These are phyloP conservation scores for Apis laboriosa DNA, from an alignment of 1,140 invertebrate genomes.

Conservation along the genomic window DNA sequence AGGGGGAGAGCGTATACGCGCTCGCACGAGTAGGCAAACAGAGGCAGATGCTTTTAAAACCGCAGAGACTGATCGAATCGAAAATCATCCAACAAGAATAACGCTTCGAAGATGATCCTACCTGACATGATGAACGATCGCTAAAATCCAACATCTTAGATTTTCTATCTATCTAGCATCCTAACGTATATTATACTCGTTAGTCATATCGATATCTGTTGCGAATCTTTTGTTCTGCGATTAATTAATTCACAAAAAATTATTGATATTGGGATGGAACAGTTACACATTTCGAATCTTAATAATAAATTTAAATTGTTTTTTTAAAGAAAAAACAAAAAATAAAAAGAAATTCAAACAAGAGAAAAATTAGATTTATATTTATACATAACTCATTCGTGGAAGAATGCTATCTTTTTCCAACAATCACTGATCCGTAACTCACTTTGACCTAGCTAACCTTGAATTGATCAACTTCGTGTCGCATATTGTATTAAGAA, in stretches of 20 bases:
- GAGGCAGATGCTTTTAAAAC: conserved; percentile 35
- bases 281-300: too few species aligned
- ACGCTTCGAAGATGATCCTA: neutral
- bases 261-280: too few species aligned
- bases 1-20: neutral
- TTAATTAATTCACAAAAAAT: neutral
- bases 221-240: neutral
- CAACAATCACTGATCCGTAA: conserved; percentile 41
- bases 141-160: neutral
- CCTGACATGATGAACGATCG: neutral
- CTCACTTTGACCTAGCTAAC: conserved; percentile 58
- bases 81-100: conserved; percentile 36
- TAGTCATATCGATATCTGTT: neutral
- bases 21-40: neutral
- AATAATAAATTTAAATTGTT: too few species aligned
- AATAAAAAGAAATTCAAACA: neutral
- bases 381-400: neutral
- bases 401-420: conserved; percentile 7
- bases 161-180: neutral
- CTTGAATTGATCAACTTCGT: conserved; percentile 54
- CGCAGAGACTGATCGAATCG: conserved; percentile 15
- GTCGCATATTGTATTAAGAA: conserved; percentile 35
- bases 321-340: neutral
- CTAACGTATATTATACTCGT: neutral
- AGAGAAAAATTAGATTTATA: conserved; percentile 6